A percentile compares a stretch with the other conserved stretches of the same genome.
phyloP scores from a whole-genome alignment of 2,113 vertebrate genomes.

The Pleuronectes platessa region DNA sequence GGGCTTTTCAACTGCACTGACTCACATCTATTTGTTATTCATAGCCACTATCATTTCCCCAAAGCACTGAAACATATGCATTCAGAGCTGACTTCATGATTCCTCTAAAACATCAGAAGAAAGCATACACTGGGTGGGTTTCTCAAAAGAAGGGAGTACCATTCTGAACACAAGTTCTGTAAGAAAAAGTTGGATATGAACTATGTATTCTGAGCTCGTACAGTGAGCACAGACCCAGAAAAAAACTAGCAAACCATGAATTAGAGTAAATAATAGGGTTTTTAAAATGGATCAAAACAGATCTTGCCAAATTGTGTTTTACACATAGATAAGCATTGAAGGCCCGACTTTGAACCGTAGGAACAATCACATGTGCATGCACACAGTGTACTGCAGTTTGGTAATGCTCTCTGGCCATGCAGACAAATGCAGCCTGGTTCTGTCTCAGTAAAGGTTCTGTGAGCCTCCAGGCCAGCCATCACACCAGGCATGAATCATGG shows the following conservation, averaged over 20 bases:
- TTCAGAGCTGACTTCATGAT: slow-evolving; percentile 63
- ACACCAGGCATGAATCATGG: slow-evolving; percentile 78
- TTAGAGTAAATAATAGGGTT: slow-evolving; percentile 10
- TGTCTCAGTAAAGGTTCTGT: slow-evolving; percentile 76
- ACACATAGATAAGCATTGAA: slow-evolving; percentile 20
- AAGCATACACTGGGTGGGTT: slow-evolving; percentile 55
- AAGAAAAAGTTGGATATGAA: slow-evolving; percentile 56
- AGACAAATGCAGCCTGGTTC: slow-evolving; percentile 57
- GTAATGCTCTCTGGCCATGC: slow-evolving; percentile 49
- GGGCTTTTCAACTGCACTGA: slow-evolving; percentile 67
- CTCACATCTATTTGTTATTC: slow-evolving; percentile 80
- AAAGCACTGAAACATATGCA: slow-evolving; percentile 74
- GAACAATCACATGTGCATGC: background rate
- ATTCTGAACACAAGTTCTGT: slow-evolving; percentile 60
- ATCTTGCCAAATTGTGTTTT: slow-evolving; percentile 4
- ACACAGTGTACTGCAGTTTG: slow-evolving; percentile 4
- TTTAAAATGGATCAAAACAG: slow-evolving; percentile 5
- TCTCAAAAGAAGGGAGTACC: slow-evolving; percentile 53
- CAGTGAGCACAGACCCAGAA: slow-evolving; percentile 6
- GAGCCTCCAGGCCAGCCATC: slow-evolving; percentile 76
- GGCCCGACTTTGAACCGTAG: background rate
- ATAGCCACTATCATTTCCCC: slow-evolving; percentile 76
- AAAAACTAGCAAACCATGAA: background rate
- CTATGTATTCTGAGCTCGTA: slow-evolving; percentile 18
- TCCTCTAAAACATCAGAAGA: slow-evolving; percentile 70